Evolutionary conservation across 2,888 invertebrate species (phyloP).

Genomic region (Lordiphosa fenestrarum): DNA sequence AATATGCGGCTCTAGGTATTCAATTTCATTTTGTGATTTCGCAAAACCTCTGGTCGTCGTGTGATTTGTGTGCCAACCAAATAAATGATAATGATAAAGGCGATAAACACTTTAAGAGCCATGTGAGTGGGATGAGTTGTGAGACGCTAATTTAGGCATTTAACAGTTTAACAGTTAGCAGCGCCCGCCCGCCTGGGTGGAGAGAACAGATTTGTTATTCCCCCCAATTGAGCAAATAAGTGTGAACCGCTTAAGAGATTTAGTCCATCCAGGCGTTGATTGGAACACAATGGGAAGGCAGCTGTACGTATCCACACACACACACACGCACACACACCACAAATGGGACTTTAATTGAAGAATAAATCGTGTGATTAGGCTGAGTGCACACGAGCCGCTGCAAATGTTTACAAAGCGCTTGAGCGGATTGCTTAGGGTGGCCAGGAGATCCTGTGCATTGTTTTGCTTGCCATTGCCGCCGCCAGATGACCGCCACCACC

Average conservation of each 20-base stretch:
- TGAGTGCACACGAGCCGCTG: constrained; percentile 18
- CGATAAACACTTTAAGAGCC: constrained; percentile 57
- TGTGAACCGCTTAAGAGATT: too few species aligned
- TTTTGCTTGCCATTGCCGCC: too few species aligned
- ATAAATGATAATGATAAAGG: constrained; percentile 38
- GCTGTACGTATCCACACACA: not conserved
- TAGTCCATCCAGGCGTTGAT: constrained; percentile 18
- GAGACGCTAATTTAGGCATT: constrained; percentile 31
- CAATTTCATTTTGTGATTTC: constrained; percentile 1
- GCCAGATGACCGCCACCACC: constrained; percentile 6
- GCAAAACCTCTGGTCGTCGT: constrained; percentile 5
- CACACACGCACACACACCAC: constrained; percentile 1
- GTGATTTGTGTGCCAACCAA: constrained; percentile 9
- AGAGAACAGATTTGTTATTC: not conserved
- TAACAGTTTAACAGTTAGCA: constrained; percentile 27
- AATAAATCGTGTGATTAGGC: constrained; percentile 59
- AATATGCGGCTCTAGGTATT: constrained; percentile 3
- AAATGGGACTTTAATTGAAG: constrained; percentile 57
- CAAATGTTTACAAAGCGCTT: too few species aligned
- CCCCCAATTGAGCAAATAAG: too few species aligned
- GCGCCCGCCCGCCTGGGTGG: constrained; percentile 1
- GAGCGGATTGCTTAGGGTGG: constrained; percentile 15
- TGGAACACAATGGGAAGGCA: constrained; percentile 52
- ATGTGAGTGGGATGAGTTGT: constrained; percentile 28
- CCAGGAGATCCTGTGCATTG: constrained; percentile 3